Evolutionary conservation across 1,140 invertebrate species (phyloP), one percentile per base, ranked within the genome.

Genomic region (Trichogramma pretiosum): DNA sequence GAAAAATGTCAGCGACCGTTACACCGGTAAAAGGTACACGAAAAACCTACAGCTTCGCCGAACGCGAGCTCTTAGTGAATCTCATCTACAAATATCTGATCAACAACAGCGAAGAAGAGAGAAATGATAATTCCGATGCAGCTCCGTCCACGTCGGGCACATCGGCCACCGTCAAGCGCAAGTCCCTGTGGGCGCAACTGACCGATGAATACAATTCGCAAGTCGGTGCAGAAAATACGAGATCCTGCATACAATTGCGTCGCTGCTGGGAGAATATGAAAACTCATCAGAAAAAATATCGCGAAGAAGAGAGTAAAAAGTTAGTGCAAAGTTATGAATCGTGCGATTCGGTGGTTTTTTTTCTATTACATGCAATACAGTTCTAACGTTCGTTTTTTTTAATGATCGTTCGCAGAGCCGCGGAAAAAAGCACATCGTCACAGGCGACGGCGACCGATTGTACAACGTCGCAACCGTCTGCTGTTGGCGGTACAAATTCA

Each of bases 181-280:
- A 59, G 39, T 59, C 61, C 7, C 56, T 57, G 11, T 63, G 61
- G 61, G 46, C 54, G 1, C 52, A 55, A 34, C 19, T 63, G 11
- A 54, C 60, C 7, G 56, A 56, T 4, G 61, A 62, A 16, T 63
- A 63, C 19, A 63, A 63, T 24, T 38, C 45, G 1, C 53, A 56
- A 19, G 58, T 63, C 2, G 60, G 60, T 2, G 37, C 53, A 0
- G 52, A 56, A 16, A 50, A 53, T 11, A 32, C 55, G 0, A 50
- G 61, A 16, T 58, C 61, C 0, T 48, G 52, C 1, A 44, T 60
- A 10, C 61, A 63, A 28, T 38, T 63, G 5, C 51, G 58, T 39
- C 57, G 61, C 30, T 63, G 61, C 16, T 63, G 61, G 61, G 61
- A 63, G 45, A 63, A 62, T 34, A 63, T 63, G 60, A 63, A 63